phyloP scores from a whole-genome alignment of 2,797 vertebrate genomes.

The Lepus oiostolus region DNA sequence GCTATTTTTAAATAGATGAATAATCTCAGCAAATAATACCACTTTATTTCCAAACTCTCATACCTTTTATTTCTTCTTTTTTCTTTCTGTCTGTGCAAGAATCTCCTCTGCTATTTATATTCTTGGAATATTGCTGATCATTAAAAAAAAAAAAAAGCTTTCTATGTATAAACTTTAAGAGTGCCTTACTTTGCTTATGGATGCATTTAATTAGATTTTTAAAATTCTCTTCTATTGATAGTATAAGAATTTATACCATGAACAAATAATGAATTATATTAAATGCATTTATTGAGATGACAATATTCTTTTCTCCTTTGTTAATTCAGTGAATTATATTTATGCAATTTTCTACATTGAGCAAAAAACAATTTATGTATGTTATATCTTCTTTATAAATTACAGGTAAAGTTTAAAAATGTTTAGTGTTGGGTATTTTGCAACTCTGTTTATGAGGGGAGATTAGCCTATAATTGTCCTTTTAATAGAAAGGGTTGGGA shows the following conservation, averaged over 20 bases:
- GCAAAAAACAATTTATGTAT: not conserved
- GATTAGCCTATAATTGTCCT: not conserved
- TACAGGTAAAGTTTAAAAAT: constrained; percentile 33
- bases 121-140: not conserved
- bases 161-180: not conserved
- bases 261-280: constrained; percentile 27
- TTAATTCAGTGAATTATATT: constrained; percentile 46
- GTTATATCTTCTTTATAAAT: not conserved
- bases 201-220: not conserved
- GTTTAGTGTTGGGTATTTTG: constrained; percentile 14
- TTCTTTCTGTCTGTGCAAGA: not conserved
- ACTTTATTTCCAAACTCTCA: not conserved
- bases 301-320: not conserved
- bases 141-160: constrained; percentile 37
- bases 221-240: constrained; percentile 27
- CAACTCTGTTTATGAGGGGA: not conserved
- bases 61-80: constrained; percentile 32
- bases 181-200: not conserved
- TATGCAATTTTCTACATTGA: constrained; percentile 36
- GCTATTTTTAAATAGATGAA: not conserved
- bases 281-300: constrained; percentile 43
- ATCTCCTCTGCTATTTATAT: not conserved
- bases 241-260: constrained; percentile 13
- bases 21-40: constrained; percentile 2
- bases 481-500: not conserved